Evolutionary conservation across 2,113 vertebrate genomes (phyloP), one percentile per base, ranked within the genome.

Genomic region (Grallaria varia): DNA sequence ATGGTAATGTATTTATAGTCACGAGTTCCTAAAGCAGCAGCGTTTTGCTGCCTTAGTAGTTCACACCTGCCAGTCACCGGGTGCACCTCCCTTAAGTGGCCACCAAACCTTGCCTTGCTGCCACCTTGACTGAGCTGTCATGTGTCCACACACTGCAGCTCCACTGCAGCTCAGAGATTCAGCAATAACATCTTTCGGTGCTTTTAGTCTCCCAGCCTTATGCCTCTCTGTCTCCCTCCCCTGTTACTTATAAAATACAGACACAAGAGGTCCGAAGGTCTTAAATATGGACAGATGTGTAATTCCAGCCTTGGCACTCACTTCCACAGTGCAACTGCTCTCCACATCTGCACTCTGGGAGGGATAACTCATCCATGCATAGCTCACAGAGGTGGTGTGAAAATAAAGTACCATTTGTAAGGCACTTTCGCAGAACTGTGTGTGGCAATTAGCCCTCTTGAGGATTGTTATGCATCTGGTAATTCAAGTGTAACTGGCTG

Each of bases 401-500:
- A 92, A 87, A 89, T 73, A 53, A 73, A 42, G 58, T 49, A 9
- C 79, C 76, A 58, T 79, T 93, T 78, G 73, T 82, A 33, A 78
- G 78, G 45, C 23, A 49, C 40, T 84, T 90, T 89, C 7, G 2
- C 27, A 39, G 88, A 74, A 86, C 64, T 2, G 0, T 62, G 8
- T 31, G 45, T 31, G 33, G 84, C 74, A 82, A 27, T 71, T 66
- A 90, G 69, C 86, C 74, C 84, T 88, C 85, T 89, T 10, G 85
- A 97, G 96, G 95, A 86, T 89, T 95, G 93, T 95, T 97, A 92
- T 14, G 18, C n/a, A 27, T 97, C 94, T 96, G 82, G 93, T 96
- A 96, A 87, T 91, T 97, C 96, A 95, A 75, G 96, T 96, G 94
- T 93, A 96, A 80, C 93, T 96, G 94, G 96, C 91, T 95, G 81